Percentiles rank a stretch among this genome's conserved stretches.
phyloP scores from a whole-genome alignment of 2,797 vertebrate genomes.

The Melanotaenia maccullochi region DNA sequence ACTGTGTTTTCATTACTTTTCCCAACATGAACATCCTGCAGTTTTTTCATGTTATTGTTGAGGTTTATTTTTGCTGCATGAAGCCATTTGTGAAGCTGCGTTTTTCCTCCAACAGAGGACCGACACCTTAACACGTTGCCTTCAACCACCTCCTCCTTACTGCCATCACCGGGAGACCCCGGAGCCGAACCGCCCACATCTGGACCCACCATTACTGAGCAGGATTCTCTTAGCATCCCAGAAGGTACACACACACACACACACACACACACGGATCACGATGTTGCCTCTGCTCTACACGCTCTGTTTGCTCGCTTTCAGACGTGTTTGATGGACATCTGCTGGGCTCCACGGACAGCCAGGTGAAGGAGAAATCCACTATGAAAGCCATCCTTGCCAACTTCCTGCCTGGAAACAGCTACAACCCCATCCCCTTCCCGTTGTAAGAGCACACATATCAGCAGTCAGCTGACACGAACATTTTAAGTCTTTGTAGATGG shows the following conservation, averaged over 20 bases:
- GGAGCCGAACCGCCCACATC: slow-evolving; percentile 80
- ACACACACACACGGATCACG: background rate
- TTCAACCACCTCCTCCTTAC: slow-evolving; percentile 85
- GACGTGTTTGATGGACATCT: slow-evolving; percentile 96
- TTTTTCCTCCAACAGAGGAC: slow-evolving; percentile 85
- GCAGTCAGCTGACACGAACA: no score
- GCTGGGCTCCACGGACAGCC: slow-evolving; percentile 93
- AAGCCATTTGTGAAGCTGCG: background rate
- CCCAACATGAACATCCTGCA: background rate
- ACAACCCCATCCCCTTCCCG: slow-evolving; percentile 94
- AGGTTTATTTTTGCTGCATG: background rate
- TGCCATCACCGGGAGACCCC: slow-evolving; percentile 89
- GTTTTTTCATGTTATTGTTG: background rate
- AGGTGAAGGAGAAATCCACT: slow-evolving; percentile 98
- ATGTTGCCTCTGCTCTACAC: background rate
- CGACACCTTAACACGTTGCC: slow-evolving; percentile 89
- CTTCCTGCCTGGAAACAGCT: slow-evolving; percentile 96
- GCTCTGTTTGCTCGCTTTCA: slow-evolving; percentile 52
- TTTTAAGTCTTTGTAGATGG: no score
- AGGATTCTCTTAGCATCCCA: slow-evolving; percentile 88
- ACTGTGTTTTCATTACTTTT: background rate
- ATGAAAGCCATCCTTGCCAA: slow-evolving; percentile 99
- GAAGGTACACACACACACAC: slow-evolving; percentile 83
- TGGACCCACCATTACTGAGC: slow-evolving; percentile 82
- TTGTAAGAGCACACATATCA: slow-evolving; percentile 83